A percentile compares a stretch with the other conserved stretches of the same genome.
Evolutionary conservation across 2,113 vertebrate species (phyloP).

Genomic region (Varanus salvator): DNA sequence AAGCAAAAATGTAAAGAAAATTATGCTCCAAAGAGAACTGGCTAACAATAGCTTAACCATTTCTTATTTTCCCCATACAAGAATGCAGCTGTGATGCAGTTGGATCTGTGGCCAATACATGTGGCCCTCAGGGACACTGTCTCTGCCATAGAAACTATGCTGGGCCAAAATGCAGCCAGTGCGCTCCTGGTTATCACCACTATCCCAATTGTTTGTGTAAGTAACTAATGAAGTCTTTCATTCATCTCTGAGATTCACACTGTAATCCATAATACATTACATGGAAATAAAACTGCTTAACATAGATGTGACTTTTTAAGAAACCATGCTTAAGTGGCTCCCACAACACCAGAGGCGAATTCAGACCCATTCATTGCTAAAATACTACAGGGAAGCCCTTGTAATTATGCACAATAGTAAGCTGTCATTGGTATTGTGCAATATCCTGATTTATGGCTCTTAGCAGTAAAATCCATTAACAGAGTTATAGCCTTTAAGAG

Average conservation of each 20-base stretch:
- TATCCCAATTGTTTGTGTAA: conserved; percentile 82
- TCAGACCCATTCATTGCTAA: background rate
- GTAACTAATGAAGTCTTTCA: conserved; percentile 38
- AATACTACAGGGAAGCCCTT: background rate
- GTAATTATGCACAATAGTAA: background rate
- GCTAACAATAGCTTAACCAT: accelerated
- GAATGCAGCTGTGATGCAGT: conserved; percentile 76
- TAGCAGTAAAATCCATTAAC: background rate
- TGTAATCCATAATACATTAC: background rate
- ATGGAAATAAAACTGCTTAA: background rate
- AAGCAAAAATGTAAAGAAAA: background rate
- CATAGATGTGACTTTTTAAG: background rate
- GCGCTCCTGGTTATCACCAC: conserved; percentile 77
- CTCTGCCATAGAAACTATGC: conserved; percentile 70
- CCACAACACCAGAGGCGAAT: background rate
- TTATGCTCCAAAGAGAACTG: conserved; percentile 22
- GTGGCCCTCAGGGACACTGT: conserved; percentile 74
- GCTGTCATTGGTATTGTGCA: background rate
- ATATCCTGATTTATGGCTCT: background rate
- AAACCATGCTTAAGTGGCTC: background rate
- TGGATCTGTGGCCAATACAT: conserved; percentile 73
- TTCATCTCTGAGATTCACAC: background rate
- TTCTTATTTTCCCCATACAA: conserved; percentile 40
- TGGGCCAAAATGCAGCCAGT: conserved; percentile 76
- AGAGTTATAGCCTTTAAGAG: background rate